Evolutionary conservation across 1,140 invertebrate genomes (phyloP).

Genomic region (Eumaeus atala): DNA sequence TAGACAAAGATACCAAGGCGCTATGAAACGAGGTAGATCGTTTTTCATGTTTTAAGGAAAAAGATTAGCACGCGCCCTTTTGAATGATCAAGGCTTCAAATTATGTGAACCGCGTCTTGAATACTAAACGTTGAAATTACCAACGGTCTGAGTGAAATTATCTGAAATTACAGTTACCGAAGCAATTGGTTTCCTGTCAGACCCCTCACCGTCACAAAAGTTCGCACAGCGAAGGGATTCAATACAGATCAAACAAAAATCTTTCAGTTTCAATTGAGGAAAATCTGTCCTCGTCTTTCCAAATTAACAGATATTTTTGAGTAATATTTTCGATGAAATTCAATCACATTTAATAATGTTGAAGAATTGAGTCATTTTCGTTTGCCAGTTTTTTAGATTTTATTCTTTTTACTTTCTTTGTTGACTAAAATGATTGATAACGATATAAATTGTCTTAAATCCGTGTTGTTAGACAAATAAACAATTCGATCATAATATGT

Average conservation of each 20-base stretch:
- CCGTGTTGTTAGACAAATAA: too few relatives aligned
- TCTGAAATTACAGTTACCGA: slow-evolving; percentile 48
- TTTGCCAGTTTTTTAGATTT: too few relatives aligned
- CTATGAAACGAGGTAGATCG: neutral
- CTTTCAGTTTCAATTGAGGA: neutral
- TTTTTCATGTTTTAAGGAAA: slow-evolving; percentile 1
- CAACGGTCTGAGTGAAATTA: slow-evolving; percentile 33
- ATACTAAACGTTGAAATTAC: slow-evolving; percentile 32
- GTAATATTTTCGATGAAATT: neutral
- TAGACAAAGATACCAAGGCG: neutral
- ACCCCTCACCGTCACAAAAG: slow-evolving; percentile 20
- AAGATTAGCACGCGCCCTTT: slow-evolving; percentile 7
- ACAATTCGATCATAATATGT: too few relatives aligned
- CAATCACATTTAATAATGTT: neutral
- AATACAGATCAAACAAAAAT: neutral
- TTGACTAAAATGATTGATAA: too few relatives aligned
- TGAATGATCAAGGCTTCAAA: slow-evolving; percentile 47
- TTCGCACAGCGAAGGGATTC: slow-evolving; percentile 7
- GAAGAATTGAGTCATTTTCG: too few relatives aligned
- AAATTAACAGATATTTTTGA: slow-evolving; percentile 4
- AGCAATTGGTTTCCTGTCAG: slow-evolving; percentile 34
- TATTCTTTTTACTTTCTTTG: too few relatives aligned
- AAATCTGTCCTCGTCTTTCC: neutral
- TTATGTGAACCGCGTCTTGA: slow-evolving; percentile 49
- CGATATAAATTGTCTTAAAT: too few relatives aligned